Base-by-base conservation (phyloP, 2,113 vertebrate genomes). In the Petaurus breviceps region DNA sequence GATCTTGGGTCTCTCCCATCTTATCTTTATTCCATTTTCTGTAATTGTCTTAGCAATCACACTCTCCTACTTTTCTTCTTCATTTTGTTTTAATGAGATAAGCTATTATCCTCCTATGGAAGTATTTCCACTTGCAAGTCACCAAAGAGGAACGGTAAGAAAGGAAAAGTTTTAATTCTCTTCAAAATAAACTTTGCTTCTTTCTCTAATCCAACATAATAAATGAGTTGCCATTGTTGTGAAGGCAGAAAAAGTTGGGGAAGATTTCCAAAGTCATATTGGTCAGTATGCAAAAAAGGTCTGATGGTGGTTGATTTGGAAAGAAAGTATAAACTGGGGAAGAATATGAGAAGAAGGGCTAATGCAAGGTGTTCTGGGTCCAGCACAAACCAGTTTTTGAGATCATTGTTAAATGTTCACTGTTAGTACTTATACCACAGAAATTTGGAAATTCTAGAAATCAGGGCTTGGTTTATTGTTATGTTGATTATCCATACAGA, bases 221-320 rank as follows among this genome's bases (percentile, higher is more conserved):
- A 37, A 96, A 97, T 84, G 23, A 93, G 14, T 49, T 93, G 90
- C 49, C 95, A 93, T 90, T 91, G 93, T 77, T n/a, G 8, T 52
- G 24, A 51, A 92, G 61, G 94, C 77, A 95, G 50, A 93, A 54
- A 90, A 57, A 61, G 22, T 93, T 84, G 55, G 8, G 10, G 19
- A 12, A 95, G 22, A 12, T 3, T 93, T 94, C 93, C 94, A 77
- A 94, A 95, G 92, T 28, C 7, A 50, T 25, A 23, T 28, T 47
- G 53, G 1, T 52, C 47, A 23, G 26, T 94, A 37, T 46, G 26
- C 93, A 96, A 95, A 47, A 94, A 84, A 94, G 91, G 31, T 3
- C 92, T 19, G 5, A n/a, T 77, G 37, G 68, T n/a, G 37, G 31
- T 6, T 77, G 37, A 77, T 77, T 77, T n/a, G 37, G 14, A 37